phyloP scores from a whole-genome alignment of 2,113 vertebrate genomes.

The Percina caprodes region DNA sequence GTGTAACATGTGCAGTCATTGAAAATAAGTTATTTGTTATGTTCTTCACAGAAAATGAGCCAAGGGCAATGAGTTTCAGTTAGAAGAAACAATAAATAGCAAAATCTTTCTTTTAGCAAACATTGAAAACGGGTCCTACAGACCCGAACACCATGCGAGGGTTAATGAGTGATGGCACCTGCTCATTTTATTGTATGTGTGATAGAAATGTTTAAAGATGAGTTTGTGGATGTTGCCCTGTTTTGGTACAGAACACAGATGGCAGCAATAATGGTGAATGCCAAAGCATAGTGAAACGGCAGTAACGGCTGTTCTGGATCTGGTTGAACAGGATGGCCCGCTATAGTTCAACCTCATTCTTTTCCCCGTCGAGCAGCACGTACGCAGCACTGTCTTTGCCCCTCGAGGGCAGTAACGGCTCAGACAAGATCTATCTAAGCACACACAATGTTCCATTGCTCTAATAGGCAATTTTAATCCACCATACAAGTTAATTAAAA shows the following conservation, averaged over 20 bases:
- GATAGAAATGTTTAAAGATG: not conserved
- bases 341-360: conserved; percentile 11
- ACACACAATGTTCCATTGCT: conserved; percentile 28
- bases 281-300: too few species aligned
- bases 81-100: too few species aligned
- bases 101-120: too few species aligned
- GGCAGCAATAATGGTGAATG: too few species aligned
- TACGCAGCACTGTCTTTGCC: not conserved
- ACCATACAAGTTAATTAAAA: not conserved
- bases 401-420: conserved; percentile 1
- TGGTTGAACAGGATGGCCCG: conserved; percentile 42
- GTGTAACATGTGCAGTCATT: too few species aligned
- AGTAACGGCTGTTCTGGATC: conserved; percentile 23
- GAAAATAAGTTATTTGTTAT: too few species aligned
- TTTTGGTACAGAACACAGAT: conserved; percentile 11
- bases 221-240: conserved; percentile 7
- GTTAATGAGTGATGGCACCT: not conserved
- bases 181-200: not conserved
- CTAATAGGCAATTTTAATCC: conserved; percentile 31
- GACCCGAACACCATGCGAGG: too few species aligned
- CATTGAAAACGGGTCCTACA: too few species aligned
- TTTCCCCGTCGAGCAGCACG: not conserved
- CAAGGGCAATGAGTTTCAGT: too few species aligned
- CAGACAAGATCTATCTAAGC: conserved; percentile 22
- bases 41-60: too few species aligned